Evolutionary conservation across 2,113 vertebrate species (phyloP), one percentile per base, ranked within the genome.

Genomic region (Phyllostomus hastatus): DNA sequence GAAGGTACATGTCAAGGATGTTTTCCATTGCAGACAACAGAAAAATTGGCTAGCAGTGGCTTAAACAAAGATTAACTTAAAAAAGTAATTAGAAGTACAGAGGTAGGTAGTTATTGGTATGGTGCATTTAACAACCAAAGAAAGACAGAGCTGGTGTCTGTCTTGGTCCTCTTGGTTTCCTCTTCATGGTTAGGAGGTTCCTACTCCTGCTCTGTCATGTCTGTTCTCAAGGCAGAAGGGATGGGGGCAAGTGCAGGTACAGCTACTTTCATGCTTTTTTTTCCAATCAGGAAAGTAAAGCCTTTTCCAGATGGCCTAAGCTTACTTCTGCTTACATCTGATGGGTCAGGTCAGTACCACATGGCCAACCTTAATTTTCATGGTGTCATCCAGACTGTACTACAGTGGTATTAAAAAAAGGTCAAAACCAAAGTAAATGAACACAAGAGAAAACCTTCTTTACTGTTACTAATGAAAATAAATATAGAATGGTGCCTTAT

Each of bases 391-490:
- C 15, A 57, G 26, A 59, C 7, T 87, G 2, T 48, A 41, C 50
- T 57, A 59, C 28, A 14, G 89, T 35, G 64, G 3, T 86, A 20
- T 17, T 19, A 48, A 38, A 80, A 67, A 35, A 66, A 79, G 48
- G 46, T 38, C 26, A 82, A 61, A 69, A 41, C 3, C 31, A 94
- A 90, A 35, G 26, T 72, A 43, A 48, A 52, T 11, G 35, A 90
- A 75, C 61, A 88, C 22, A 78, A 79, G 88, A 66, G 10, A 85
- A 72, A 33, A 28, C n/a, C 84, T 43, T 90, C 33, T 81, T 80
- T 61, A 87, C 31, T 96, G n/a, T 85, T 94, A 33, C 41, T 41
- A 78, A 84, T 95, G 54, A 95, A 84, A 61, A 41, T 79, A 81
- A 76, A 67, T 84, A 70, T 46, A 54, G 67, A 54, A 89, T 61